Evolutionary conservation across 2,888 invertebrate genomes (phyloP), one percentile per base, ranked within the genome.

Genomic region (Adelognathus sp.): DNA sequence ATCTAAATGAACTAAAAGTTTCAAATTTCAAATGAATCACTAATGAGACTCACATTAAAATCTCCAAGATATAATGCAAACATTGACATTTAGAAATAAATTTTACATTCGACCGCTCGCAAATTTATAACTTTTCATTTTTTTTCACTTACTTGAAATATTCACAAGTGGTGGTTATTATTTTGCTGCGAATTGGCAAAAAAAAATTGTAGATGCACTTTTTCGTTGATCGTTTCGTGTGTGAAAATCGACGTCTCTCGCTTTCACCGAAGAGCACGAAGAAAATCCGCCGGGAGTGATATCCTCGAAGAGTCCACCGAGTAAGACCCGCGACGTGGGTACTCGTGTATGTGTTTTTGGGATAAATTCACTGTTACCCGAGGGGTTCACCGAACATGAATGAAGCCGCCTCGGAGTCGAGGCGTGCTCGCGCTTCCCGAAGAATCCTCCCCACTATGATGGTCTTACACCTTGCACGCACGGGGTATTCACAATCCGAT

Each of bases 311-410:
- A 46, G 31, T 9, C 3, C 18, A 21, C n/a, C 29, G 33, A 31
- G n/a, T n/a, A n/a, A n/a, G n/a, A n/a, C n/a, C n/a, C n/a, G n/a
- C n/a, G n/a, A n/a, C n/a, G n/a, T n/a, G n/a, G n/a, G 36, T 11
- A 9, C 0, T 16, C 24, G 9, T 39, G 33, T 44, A 9, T 21
- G 4, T n/a, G 4, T 50, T 66, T 70, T 64, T 24, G 9, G 18
- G 31, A 52, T 67, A 80, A 54, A 54, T 71, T 58, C 54, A 56
- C 58, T 73, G 82, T 73, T 81, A 79, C 58, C 79, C 29, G 73
- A 66, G 76, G 79, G 81, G 72, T 79, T 71, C 58, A 69, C 82
- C 75, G 82, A 74, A 83, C 84, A 87, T 86, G 86, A 87, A 87
- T 87, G 84, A 83, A 86, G 76, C 73, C 69, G 66, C 52, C 67